Evolutionary conservation across 2,797 vertebrate species (phyloP).

Genomic region (Cuniculus paca): DNA sequence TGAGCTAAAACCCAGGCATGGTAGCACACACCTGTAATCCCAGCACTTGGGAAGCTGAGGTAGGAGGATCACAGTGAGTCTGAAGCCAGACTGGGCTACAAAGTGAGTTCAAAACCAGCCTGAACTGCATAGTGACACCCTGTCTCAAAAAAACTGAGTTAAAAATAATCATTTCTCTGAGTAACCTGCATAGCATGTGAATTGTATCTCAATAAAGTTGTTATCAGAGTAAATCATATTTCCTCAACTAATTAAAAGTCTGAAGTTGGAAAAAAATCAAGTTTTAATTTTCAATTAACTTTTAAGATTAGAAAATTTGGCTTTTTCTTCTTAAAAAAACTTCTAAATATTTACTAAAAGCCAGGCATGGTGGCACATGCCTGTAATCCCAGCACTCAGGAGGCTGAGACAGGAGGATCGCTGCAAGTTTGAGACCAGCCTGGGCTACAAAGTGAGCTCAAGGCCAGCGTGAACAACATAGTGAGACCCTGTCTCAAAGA

Average conservation of each 20-base stretch:
- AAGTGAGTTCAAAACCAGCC: too few relatives aligned
- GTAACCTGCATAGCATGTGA: background rate
- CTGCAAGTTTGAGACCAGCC: too few relatives aligned
- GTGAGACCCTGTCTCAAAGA: too few relatives aligned
- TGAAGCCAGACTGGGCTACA: too few relatives aligned
- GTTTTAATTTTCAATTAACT: conserved; percentile 48
- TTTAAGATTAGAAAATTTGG: background rate
- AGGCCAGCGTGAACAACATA: too few relatives aligned
- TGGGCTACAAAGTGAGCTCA: too few relatives aligned
- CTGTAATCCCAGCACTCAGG: too few relatives aligned
- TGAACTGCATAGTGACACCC: background rate
- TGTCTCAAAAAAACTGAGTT: background rate
- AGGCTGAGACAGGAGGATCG: too few relatives aligned
- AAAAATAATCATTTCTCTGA: conserved; percentile 40
- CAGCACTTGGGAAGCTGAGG: too few relatives aligned
- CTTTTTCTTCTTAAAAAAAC: conserved; percentile 50
- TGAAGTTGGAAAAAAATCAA: conserved; percentile 23
- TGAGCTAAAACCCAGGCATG: background rate
- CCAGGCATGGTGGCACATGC: too few relatives aligned
- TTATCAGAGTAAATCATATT: conserved; percentile 11
- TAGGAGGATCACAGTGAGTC: too few relatives aligned
- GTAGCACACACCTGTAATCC: too few relatives aligned
- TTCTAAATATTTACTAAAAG: background rate
- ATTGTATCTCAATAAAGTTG: conserved; percentile 26
- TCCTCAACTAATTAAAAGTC: conserved; percentile 43